These are phyloP conservation scores for Escarpia spicata DNA, from an alignment of 2,888 invertebrate species.

Conservation along the genomic window DNA sequence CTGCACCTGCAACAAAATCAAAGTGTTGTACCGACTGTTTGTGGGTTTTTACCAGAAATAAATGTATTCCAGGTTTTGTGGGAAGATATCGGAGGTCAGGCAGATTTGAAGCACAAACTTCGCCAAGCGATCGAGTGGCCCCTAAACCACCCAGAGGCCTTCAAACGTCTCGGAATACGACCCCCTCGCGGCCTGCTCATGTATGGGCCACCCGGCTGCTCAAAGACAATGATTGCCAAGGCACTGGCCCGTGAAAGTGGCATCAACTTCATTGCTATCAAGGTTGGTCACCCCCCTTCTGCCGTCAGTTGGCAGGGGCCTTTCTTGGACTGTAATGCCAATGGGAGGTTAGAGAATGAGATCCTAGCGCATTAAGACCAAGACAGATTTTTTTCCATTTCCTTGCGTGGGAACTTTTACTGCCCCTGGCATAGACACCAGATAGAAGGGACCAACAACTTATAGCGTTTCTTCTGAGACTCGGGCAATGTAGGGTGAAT, in stretches of 20 bases:
- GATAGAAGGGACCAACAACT: no score
- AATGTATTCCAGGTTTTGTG: constrained; percentile 59
- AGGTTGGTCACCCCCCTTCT: constrained; percentile 68
- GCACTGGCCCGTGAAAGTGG: constrained; percentile 95
- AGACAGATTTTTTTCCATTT: no score
- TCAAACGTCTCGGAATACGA: constrained; percentile 80
- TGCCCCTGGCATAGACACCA: no score
- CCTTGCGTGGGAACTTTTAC: no score
- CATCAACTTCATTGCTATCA: constrained; percentile 93
- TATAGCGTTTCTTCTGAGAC: no score
- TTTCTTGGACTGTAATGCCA: neutral
- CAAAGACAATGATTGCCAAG: constrained; percentile 98
- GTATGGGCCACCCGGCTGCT: constrained; percentile 98
- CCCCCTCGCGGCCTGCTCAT: constrained; percentile 88
- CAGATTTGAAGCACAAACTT: constrained; percentile 65
- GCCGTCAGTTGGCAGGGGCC: neutral
- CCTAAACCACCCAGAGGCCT: constrained; percentile 83
- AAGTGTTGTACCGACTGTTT: no score
- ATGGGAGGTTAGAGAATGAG: neutral
- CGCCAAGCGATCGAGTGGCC: constrained; percentile 88
- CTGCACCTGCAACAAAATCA: no score
- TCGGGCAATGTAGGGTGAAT: no score
- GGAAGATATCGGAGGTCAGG: constrained; percentile 71
- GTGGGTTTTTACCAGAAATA: neutral
- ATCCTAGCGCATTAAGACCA: no score